Percentiles rank a stretch among this genome's conserved stretches.
These are phyloP conservation scores for Apaloderma vittatum DNA, from an alignment of 2,113 vertebrate genomes.

Conservation along the genomic window DNA sequence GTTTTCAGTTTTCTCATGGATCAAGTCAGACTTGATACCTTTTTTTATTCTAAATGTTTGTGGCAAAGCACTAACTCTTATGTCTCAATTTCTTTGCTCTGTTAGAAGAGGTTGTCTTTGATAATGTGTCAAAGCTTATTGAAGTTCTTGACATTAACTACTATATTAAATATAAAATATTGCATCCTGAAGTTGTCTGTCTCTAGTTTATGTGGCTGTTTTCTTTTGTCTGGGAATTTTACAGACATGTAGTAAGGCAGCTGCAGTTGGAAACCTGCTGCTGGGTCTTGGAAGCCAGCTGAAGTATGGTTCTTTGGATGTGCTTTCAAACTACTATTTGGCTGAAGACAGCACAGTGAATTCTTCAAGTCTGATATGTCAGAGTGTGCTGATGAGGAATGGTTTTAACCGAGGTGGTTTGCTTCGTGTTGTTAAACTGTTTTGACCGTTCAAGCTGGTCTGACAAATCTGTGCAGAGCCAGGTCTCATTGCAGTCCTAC, in stretches of 20 bases:
- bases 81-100: not conserved
- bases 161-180: constrained; percentile 52
- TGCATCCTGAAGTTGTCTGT: constrained; percentile 25
- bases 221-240: constrained; percentile 49
- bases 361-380: not conserved
- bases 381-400: not conserved
- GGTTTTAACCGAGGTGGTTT: not conserved
- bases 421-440: not conserved
- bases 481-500: not conserved
- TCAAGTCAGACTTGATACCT: not conserved
- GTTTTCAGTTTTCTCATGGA: not conserved
- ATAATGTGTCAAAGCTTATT: constrained; percentile 19
- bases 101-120: not conserved
- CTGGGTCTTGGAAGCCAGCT: constrained; percentile 26
- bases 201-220: not conserved
- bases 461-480: not conserved
- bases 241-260: constrained; percentile 26
- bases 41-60: constrained; percentile 1
- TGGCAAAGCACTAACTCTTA: not conserved
- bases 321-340: not conserved
- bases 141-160: constrained; percentile 39
- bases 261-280: constrained; percentile 43
- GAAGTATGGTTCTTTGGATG: not conserved
- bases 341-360: not conserved
- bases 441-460: not conserved